Conservation (phyloP, 2,888 invertebrate genomes). For the Drosophila prolongata region DNA sequence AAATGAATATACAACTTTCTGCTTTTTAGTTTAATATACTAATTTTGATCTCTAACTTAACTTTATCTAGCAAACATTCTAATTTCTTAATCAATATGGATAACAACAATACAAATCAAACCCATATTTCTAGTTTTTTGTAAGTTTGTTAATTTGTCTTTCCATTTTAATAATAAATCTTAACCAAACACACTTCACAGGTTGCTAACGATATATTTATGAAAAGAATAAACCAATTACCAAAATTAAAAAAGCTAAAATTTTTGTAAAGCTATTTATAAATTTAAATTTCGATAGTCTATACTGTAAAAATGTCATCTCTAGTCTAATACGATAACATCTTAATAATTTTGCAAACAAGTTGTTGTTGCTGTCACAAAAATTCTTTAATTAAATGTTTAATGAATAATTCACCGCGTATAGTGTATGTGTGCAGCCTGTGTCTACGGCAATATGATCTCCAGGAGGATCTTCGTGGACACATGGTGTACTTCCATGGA, state of each 20-base stretch:
- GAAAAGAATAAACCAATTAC: no score
- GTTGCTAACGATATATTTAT: no score
- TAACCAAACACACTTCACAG: no score
- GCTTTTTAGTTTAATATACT: neutral
- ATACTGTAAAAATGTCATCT: no score
- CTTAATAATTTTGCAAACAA: neutral
- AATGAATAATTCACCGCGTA: constrained; percentile 32
- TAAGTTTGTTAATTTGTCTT: no score
- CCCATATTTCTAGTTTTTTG: no score
- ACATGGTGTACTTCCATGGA: constrained; percentile 82
- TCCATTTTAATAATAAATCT: no score
- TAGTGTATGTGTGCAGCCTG: constrained; percentile 76
- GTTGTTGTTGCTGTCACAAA: neutral
- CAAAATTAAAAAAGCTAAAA: no score
- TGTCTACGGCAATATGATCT: constrained; percentile 75
- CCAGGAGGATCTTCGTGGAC: constrained; percentile 79
- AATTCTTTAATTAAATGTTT: neutral
- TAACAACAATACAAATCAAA: no score
- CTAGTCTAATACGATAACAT: neutral
- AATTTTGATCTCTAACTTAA: no score
- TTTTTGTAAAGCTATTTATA: neutral
- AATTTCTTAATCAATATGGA: no score
- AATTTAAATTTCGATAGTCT: constrained; percentile 1
- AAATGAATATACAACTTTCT: neutral
- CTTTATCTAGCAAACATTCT: no score